These are phyloP conservation scores for Acheta domesticus DNA, from an alignment of 2,888 invertebrate species.

Conservation along the genomic window DNA sequence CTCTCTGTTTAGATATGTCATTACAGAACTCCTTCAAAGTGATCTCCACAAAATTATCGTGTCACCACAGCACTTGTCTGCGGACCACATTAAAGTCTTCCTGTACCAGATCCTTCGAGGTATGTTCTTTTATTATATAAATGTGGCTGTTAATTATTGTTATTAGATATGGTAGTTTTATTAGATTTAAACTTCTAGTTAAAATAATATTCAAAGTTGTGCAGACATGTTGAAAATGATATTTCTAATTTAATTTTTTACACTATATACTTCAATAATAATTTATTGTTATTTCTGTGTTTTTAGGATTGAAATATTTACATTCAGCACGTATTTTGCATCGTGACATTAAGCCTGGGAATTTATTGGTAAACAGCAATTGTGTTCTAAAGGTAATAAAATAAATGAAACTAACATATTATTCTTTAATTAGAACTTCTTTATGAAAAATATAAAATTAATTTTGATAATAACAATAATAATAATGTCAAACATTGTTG, in stretches of 20 bases:
- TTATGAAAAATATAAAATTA: too few species aligned
- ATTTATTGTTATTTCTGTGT: too few species aligned
- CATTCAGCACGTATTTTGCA: constrained; percentile 98
- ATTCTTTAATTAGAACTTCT: too few species aligned
- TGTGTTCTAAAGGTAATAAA: constrained; percentile 85
- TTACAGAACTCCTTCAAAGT: constrained; percentile 98
- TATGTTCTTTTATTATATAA: constrained; percentile 49
- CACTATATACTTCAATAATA: too few species aligned
- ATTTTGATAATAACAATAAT: too few species aligned
- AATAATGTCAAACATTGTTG: too few species aligned
- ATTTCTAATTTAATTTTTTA: too few species aligned
- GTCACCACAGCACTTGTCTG: constrained; percentile 96
- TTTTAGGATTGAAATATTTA: constrained; percentile 89
- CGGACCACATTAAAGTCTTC: constrained; percentile 99
- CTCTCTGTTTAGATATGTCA: constrained; percentile 80
- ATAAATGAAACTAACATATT: neutral
- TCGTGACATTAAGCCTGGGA: constrained; percentile 98
- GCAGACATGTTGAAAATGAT: constrained; percentile 22
- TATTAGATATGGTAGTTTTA: too few species aligned
- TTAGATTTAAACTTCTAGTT: too few species aligned
- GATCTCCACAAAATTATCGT: constrained; percentile 99
- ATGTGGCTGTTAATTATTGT: neutral
- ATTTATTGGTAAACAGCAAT: constrained; percentile 97
- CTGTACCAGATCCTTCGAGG: constrained; percentile 99
- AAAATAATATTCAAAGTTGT: too few species aligned